Evolutionary conservation across 2,797 vertebrate species (phyloP).

Genomic region (Salmo trutta): DNA sequence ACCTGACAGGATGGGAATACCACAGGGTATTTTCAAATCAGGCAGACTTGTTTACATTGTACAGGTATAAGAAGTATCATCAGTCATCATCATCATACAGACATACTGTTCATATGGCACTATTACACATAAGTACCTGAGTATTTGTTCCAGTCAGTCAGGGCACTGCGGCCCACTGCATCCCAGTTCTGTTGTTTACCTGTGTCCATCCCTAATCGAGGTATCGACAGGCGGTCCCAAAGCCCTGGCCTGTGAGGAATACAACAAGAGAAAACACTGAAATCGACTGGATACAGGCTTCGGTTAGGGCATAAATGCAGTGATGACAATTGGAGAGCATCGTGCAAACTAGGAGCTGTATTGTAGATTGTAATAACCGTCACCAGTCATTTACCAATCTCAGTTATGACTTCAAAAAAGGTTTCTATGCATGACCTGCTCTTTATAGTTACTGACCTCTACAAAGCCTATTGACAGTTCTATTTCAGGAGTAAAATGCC

Average conservation of each 20-base stretch:
- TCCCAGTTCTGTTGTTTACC: constrained; percentile 71
- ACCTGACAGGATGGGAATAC: constrained; percentile 60
- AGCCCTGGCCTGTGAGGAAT: constrained; percentile 65
- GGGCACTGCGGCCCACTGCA: constrained; percentile 66
- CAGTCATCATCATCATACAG: not conserved
- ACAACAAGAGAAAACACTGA: not conserved
- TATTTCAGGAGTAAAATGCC: not conserved
- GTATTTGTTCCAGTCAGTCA: constrained; percentile 83
- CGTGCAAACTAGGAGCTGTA: not conserved
- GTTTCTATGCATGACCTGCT: too few species aligned
- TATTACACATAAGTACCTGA: constrained; percentile 62
- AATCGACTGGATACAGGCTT: not conserved
- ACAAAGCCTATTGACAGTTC: not conserved
- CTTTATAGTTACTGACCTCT: too few species aligned
- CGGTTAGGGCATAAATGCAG: not conserved
- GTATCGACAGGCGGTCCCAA: constrained; percentile 64
- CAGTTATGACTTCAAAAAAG: too few species aligned
- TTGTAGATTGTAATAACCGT: not conserved
- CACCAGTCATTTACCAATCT: too few species aligned
- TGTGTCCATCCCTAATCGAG: constrained; percentile 53
- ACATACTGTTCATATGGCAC: not conserved
- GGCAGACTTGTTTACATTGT: not conserved
- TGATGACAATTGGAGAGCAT: not conserved
- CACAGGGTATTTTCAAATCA: not conserved
- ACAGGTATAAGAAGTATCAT: not conserved